Base-by-base conservation (phyloP, 2,888 invertebrate species). In the Loripinus fragilis region DNA sequence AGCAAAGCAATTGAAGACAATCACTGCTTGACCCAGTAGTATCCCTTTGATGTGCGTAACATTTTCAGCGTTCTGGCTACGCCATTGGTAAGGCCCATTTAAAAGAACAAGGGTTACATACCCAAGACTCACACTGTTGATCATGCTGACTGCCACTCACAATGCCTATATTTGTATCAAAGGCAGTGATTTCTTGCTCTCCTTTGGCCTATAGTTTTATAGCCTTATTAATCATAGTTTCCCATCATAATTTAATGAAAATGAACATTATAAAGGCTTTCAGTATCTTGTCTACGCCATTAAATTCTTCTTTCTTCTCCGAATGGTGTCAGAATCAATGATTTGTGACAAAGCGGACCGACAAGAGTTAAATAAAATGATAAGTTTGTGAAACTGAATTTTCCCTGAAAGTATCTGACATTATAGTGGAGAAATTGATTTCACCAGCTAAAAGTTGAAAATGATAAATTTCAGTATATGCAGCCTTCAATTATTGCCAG, bases 381-480 rank as follows among this genome's bases (percentile, higher is more conserved):
- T 52, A 45, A 45, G 45, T 45, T 45, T 20, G 20, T 45, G 15
- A 45, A 20, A 45, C 45, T 45, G 15, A 3, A 20, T 45, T 45
- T 45, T 45, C 15, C 17, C 45, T 45, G 7, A 38, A 3, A 45
- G 8, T 15, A 45, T 45, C 45, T 20, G n/a, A 45, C 45, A 45
- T 8, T 12, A 17, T 45, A 20, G 45, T 45, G 17, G 45, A 20
- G 17, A 20, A 45, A 45, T 52, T 52, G 52, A 52, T 52, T 52
- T 52, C 23, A 8, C 8, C 25, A 15, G 23, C 33, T 23, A 60
- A 33, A 28, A 33, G 60, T 60, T 60, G 28, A 30, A 33, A 60
- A 60, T 33, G 60, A 60, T 30, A 60, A 60, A 60, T 33, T 60
- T 33, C 23, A 5, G 17, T 25, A 60, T 30, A 60, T 60, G 60